Conservation (phyloP, 2,888 invertebrate species). For the Chorisops tibialis region DNA sequence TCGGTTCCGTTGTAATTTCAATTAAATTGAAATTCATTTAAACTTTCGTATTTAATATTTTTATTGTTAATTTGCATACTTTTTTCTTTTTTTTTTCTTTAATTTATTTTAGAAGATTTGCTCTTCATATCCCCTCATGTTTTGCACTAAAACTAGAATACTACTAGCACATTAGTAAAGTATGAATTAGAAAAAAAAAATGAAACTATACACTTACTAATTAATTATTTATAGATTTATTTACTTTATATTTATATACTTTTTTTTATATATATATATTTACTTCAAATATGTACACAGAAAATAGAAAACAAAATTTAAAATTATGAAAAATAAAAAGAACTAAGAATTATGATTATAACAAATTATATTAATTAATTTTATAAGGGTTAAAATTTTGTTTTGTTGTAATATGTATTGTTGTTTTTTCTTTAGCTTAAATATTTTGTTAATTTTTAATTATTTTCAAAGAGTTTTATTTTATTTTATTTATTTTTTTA, state of each 20-base stretch:
- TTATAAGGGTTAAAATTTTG: slow-evolving; percentile 22
- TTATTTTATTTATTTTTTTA: not conserved
- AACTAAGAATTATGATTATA: slow-evolving; percentile 19
- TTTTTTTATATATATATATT: slow-evolving; percentile 1
- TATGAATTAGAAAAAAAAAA: no score
- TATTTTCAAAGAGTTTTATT: no score
- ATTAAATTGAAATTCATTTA: no score
- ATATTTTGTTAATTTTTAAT: slow-evolving; percentile 17
- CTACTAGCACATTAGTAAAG: no score
- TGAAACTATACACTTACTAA: slow-evolving; percentile 8
- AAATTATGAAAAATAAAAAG: slow-evolving; percentile 9
- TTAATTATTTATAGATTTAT: slow-evolving; percentile 17
- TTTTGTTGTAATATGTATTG: not conserved
- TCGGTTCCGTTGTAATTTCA: not conserved
- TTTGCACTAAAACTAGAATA: not conserved
- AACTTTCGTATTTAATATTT: not conserved
- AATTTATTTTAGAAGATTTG: no score
- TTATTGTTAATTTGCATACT: not conserved
- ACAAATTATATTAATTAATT: slow-evolving; percentile 14
- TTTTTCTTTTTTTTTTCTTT: not conserved
- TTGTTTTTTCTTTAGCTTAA: not conserved
- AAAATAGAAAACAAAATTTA: slow-evolving; percentile 23
- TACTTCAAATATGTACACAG: slow-evolving; percentile 21
- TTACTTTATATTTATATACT: slow-evolving; percentile 19
- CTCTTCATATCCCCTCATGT: not conserved